Percentiles rank a stretch among this genome's conserved stretches.
Conservation (phyloP, 2,888 invertebrate genomes). For the Alcis repandata region DNA sequence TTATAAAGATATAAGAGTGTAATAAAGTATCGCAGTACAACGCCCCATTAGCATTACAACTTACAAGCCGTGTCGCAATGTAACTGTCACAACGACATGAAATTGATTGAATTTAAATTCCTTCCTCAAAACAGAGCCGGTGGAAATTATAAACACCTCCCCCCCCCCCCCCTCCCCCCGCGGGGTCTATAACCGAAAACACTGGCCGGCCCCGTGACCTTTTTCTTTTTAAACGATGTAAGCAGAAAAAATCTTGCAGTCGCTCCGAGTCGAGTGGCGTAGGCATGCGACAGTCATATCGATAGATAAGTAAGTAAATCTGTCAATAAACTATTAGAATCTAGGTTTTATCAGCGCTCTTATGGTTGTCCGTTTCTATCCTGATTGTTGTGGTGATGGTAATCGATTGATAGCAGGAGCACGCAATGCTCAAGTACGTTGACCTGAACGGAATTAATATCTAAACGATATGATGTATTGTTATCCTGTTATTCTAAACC, state of each 20-base stretch:
- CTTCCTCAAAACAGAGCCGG: constrained; percentile 19
- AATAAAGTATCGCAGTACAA: too few relatives aligned
- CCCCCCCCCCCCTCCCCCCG: not conserved
- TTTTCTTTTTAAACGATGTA: constrained; percentile 69
- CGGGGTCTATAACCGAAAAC: constrained; percentile 46
- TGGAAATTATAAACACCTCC: constrained; percentile 30
- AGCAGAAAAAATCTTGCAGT: constrained; percentile 70
- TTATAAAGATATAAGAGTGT: too few relatives aligned
- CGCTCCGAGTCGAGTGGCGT: constrained; percentile 58
- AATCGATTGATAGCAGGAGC: too few relatives aligned
- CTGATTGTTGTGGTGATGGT: not conserved
- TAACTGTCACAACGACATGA: constrained; percentile 17
- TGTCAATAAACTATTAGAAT: too few relatives aligned
- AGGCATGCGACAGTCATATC: constrained; percentile 49
- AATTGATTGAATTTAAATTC: constrained; percentile 25
- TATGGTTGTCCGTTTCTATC: not conserved
- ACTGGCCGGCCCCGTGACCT: constrained; percentile 69
- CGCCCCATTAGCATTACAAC: not conserved
- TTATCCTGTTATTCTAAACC: too few relatives aligned
- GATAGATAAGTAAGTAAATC: too few relatives aligned
- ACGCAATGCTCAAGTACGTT: too few relatives aligned
- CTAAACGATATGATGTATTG: too few relatives aligned
- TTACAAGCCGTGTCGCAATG: not conserved
- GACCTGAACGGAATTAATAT: too few relatives aligned
- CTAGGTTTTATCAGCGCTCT: not conserved